These are phyloP conservation scores for Zaprionus kolodkinae DNA, from an alignment of 1,140 invertebrate genomes.

Conservation along the genomic window DNA sequence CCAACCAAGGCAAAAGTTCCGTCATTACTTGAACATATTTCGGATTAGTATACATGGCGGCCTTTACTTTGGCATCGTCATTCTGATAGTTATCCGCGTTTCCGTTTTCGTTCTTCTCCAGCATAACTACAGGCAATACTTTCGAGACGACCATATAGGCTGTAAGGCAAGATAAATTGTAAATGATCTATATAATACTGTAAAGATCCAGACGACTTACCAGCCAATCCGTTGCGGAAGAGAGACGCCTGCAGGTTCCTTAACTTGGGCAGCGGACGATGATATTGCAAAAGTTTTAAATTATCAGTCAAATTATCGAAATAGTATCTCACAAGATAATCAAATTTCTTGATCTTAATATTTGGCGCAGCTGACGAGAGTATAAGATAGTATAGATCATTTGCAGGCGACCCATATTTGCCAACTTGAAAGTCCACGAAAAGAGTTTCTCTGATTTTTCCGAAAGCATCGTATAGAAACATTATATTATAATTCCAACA, in stretches of 20 bases:
- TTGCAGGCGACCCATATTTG: constrained; percentile 79
- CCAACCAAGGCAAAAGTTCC: constrained; percentile 78
- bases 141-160: constrained; percentile 79
- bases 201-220: constrained; percentile 31
- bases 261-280: constrained; percentile 75
- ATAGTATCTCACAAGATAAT: constrained; percentile 75
- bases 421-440: constrained; percentile 81
- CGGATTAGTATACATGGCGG: constrained; percentile 73
- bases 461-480: constrained; percentile 85
- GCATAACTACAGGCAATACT: constrained; percentile 75
- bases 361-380: constrained; percentile 73
- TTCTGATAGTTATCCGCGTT: constrained; percentile 52
- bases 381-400: constrained; percentile 78
- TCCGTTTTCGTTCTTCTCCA: constrained; percentile 63
- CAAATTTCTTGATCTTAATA: constrained; percentile 67
- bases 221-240: constrained; percentile 70
- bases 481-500: constrained; percentile 89
- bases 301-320: constrained; percentile 74
- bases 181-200: not conserved
- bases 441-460: constrained; percentile 79
- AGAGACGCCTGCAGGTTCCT: constrained; percentile 67
- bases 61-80: constrained; percentile 74
- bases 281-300: constrained; percentile 73
- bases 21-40: constrained; percentile 75
- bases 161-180: constrained; percentile 14